phyloP scores from a whole-genome alignment of 2,888 invertebrate genomes.

The Cataglyphis altisquamis region DNA sequence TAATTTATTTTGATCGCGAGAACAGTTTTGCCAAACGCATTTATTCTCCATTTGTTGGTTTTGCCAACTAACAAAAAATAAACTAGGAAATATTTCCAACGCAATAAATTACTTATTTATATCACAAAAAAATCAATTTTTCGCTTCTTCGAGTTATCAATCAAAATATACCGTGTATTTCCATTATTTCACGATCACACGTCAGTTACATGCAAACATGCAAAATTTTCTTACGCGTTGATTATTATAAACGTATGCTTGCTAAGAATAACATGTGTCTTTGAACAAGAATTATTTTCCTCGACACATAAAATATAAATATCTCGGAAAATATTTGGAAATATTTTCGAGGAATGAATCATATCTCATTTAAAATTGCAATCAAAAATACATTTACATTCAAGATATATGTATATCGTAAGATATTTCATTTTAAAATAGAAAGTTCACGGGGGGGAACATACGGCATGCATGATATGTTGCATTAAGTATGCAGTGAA shows the following conservation, averaged over 20 bases:
- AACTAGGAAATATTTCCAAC: not conserved
- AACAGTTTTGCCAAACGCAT: not conserved
- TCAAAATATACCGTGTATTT: not conserved
- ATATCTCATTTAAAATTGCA: not conserved
- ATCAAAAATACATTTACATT: not conserved
- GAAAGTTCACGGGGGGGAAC: not conserved
- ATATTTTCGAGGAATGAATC: not conserved
- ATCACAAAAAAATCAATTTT: not conserved
- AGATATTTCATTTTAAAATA: slow-evolving; percentile 6
- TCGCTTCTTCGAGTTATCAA: not conserved
- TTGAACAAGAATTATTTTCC: not conserved
- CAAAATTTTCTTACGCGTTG: not conserved
- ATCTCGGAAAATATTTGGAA: slow-evolving; percentile 4
- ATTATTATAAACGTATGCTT: not conserved
- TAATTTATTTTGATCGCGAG: slow-evolving; percentile 33
- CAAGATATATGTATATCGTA: not conserved
- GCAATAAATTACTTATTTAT: not conserved
- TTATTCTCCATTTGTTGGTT: not conserved
- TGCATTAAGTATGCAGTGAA: slow-evolving; percentile 18
- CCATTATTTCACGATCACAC: not conserved
- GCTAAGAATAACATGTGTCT: not conserved
- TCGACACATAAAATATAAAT: not conserved
- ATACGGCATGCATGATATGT: not conserved
- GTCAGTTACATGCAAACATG: not conserved
- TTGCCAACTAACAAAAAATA: not conserved